These are phyloP conservation scores for Nipponia nippon DNA, from an alignment of 2,113 vertebrate genomes.

Conservation along the genomic window DNA sequence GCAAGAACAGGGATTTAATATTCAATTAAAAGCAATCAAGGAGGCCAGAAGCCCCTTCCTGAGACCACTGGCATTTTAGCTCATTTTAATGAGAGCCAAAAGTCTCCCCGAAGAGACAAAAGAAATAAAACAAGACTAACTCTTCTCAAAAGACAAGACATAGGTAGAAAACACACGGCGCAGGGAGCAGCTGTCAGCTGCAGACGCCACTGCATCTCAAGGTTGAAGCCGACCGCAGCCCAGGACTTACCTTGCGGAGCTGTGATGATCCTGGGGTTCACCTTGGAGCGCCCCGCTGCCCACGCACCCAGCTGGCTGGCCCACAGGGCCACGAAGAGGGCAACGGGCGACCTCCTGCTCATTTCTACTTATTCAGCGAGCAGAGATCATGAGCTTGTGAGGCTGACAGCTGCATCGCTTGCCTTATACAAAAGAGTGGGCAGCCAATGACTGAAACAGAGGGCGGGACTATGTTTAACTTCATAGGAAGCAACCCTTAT, in stretches of 20 bases:
- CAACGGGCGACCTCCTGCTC: neutral
- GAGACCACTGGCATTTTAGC: neutral
- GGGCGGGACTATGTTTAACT: neutral
- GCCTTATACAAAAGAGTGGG: neutral
- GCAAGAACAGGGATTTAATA: neutral
- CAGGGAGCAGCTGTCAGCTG: neutral
- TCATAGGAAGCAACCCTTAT: neutral
- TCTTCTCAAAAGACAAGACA: neutral
- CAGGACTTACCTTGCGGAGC: constrained; percentile 6
- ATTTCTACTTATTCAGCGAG: neutral
- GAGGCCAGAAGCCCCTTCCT: neutral
- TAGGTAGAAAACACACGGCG: neutral
- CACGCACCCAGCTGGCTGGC: neutral
- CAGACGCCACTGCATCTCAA: neutral
- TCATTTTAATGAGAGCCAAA: neutral
- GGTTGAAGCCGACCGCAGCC: neutral
- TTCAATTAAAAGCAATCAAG: neutral
- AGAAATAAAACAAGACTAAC: neutral
- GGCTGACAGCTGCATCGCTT: neutral
- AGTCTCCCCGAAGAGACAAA: neutral
- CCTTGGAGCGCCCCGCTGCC: neutral
- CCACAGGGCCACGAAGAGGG: neutral
- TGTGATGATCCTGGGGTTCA: constrained; percentile 52
- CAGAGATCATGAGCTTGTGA: neutral
- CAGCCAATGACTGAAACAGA: neutral